Evolutionary conservation across 1,140 invertebrate genomes (phyloP).

Genomic region (Heterodera schachtii): DNA sequence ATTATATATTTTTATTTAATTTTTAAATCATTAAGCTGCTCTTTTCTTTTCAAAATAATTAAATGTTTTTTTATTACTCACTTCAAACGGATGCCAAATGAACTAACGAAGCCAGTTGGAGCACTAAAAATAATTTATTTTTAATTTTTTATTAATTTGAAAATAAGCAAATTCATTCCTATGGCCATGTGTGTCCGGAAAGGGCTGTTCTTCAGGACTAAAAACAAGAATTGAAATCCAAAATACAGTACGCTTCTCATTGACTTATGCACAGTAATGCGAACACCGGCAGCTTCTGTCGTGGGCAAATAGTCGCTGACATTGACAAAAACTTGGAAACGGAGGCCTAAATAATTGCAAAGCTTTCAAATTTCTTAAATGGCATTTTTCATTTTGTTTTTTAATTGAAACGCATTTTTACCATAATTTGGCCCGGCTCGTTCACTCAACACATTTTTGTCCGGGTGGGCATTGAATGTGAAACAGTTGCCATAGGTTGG

Average conservation of each 20-base stretch:
- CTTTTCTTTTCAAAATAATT: background rate
- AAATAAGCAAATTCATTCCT: slow-evolving; percentile 20
- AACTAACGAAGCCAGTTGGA: slow-evolving; percentile 63
- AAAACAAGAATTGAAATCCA: background rate
- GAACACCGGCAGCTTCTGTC: slow-evolving; percentile 62
- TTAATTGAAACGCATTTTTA: slow-evolving; percentile 24
- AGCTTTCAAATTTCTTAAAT: slow-evolving; percentile 4
- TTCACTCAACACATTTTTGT: slow-evolving; percentile 55
- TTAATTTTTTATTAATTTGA: background rate
- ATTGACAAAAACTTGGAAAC: slow-evolving; percentile 65
- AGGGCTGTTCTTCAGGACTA: slow-evolving; percentile 54
- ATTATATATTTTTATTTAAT: no score
- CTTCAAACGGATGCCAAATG: slow-evolving; percentile 63
- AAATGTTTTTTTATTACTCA: slow-evolving; percentile 23
- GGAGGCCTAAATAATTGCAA: slow-evolving; percentile 45
- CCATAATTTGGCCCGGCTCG: slow-evolving; percentile 60
- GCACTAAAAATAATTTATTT: slow-evolving; percentile 30
- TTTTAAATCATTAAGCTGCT: no score
- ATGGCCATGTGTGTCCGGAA: slow-evolving; percentile 63
- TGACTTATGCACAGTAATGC: slow-evolving; percentile 57
- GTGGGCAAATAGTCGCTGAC: slow-evolving; percentile 65
- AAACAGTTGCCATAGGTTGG: slow-evolving; percentile 63
- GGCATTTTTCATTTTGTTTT: slow-evolving; percentile 22
- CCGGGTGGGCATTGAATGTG: slow-evolving; percentile 59
- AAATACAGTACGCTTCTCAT: no score